phyloP scores from a whole-genome alignment of 1,140 invertebrate genomes.

The Listronotus oregonensis region DNA sequence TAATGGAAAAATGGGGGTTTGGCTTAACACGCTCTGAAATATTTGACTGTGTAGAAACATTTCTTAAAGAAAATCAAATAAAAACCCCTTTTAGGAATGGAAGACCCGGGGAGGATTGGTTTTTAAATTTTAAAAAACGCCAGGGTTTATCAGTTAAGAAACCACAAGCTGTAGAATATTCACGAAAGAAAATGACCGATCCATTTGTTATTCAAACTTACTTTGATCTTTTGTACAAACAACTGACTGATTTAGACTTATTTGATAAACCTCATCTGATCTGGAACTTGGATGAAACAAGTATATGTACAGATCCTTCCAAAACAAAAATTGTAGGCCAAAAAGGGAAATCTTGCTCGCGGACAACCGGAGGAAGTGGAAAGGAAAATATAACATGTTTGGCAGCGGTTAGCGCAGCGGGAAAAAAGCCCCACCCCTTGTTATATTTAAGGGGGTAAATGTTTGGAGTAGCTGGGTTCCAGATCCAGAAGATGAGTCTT shows the following conservation, averaged over 20 bases:
- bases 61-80: not conserved
- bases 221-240: not conserved
- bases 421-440: conserved; percentile 50
- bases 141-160: conserved; percentile 8
- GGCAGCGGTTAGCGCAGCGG: conserved; percentile 47
- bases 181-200: not conserved
- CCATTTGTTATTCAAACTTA: conserved; percentile 6
- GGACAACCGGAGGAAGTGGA: conserved; percentile 46
- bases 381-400: conserved; percentile 53
- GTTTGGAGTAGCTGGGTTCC: conserved; percentile 34
- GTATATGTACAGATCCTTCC: not conserved
- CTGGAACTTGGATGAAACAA: conserved; percentile 6
- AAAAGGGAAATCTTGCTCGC: conserved; percentile 41
- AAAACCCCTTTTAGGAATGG: not conserved
- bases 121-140: not conserved
- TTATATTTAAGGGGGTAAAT: conserved; percentile 47
- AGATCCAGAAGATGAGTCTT: conserved; percentile 23
- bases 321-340: conserved; percentile 45
- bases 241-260: not conserved
- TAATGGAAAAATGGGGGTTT: not conserved
- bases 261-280: conserved; percentile 2
- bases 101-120: conserved; percentile 7
- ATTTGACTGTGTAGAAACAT: not conserved
- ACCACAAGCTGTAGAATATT: conserved; percentile 4
- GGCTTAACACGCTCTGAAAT: too few relatives aligned